Evolutionary conservation across 2,113 vertebrate genomes (phyloP), one percentile per base, ranked within the genome.

Genomic region (Dasyurus viverrinus): DNA sequence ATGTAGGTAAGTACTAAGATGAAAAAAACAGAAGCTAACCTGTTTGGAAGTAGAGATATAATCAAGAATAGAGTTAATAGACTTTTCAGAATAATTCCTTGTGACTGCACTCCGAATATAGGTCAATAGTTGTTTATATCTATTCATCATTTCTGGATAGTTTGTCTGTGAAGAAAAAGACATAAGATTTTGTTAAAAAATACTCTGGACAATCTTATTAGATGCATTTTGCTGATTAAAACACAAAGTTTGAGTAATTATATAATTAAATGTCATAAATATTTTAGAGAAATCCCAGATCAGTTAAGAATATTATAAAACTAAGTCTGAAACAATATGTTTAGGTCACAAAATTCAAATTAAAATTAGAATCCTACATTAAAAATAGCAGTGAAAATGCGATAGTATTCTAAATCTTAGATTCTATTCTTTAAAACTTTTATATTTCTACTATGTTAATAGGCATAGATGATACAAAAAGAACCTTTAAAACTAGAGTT

Each of bases 41-140:
- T 99, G 99, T 99, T 99, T 99, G 97, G 99, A 99, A 98, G 99
- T 99, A 97, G 99, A 99, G 98, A 99, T 99, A 98, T 99, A 99
- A 98, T 99, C 99, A 98, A 99, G 99, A 98, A 99, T 99, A 98
- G 99, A 99, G 98, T 99, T 99, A 98, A 99, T 99, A 94, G 99
- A 99, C 98, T 99, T 99, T 98, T 99, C 99, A 23, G 99, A 99
- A 98, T 99, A 99, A 98, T 99, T 99, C 97, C 99, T 99, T 97
- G 99, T 99, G 95, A 99, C 99, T 92, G 99, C 99, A 97, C 99
- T 98, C 98, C 99, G 98, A 98, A 99, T 99, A 98, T 99, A 99
- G 4, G 99, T 99, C 97, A 99, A 98, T 91, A 99, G 99, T 96
- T 99, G 99, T 97, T 99, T 99, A 98, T 99, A 99, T 98, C 99